These are phyloP conservation scores for Alosa alosa DNA, from an alignment of 2,113 vertebrate species.

Conservation along the genomic window DNA sequence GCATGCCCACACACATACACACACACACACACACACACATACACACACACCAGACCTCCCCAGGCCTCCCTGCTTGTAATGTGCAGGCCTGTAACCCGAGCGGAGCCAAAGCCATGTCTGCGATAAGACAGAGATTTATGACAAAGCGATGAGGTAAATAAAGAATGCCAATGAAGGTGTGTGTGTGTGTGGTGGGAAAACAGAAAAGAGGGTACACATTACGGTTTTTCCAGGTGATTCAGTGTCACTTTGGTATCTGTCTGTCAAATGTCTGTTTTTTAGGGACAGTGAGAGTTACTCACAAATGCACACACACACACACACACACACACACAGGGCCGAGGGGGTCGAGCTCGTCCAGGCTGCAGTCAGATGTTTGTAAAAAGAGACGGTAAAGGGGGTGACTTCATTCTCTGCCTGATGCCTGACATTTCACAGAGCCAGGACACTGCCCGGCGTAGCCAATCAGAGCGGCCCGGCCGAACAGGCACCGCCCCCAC, in stretches of 20 bases:
- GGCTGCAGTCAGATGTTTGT: constrained; percentile 7
- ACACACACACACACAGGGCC: constrained; percentile 27
- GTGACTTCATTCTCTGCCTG: constrained; percentile 33
- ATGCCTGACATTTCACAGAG: constrained; percentile 61
- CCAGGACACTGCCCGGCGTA: constrained; percentile 47
- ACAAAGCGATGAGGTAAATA: constrained; percentile 64
- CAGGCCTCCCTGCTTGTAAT: constrained; percentile 43
- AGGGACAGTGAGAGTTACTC: constrained; percentile 38
- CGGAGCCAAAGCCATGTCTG: constrained; percentile 54
- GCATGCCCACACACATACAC: neutral
- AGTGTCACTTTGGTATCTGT: constrained; percentile 68
- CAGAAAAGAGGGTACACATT: constrained; percentile 43
- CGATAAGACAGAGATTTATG: constrained; percentile 63
- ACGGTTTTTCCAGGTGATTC: constrained; percentile 66
- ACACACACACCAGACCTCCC: constrained; percentile 12
- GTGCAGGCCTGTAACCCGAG: constrained; percentile 59
- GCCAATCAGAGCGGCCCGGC: constrained; percentile 63
- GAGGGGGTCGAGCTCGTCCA: neutral
- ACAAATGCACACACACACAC: constrained; percentile 44
- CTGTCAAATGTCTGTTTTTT: constrained; percentile 67
- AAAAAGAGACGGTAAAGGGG: constrained; percentile 47
- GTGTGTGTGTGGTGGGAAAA: neutral
- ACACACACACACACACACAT: neutral
- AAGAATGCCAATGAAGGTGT: constrained; percentile 54
- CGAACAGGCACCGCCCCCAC: constrained; percentile 59